A percentile compares a stretch with the other conserved stretches of the same genome.
Evolutionary conservation across 2,888 invertebrate genomes (phyloP).

Genomic region (Microplitis manilae): DNA sequence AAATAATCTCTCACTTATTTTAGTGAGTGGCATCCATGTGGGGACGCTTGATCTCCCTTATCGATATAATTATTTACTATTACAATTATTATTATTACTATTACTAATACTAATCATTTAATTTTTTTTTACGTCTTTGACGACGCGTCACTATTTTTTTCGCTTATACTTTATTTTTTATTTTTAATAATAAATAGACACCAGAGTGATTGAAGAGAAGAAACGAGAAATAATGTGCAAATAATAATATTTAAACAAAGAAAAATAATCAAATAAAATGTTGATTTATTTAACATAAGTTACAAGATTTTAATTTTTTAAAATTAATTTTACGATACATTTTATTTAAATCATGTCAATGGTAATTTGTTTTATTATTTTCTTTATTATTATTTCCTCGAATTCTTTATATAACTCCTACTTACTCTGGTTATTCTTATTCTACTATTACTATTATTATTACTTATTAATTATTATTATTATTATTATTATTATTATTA

Average conservation of each 20-base stretch:
- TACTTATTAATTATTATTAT: constrained; percentile 39
- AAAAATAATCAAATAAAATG: no score
- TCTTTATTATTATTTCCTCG: constrained; percentile 33
- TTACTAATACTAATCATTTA: constrained; percentile 2
- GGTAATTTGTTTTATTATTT: constrained; percentile 30
- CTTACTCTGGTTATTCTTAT: constrained; percentile 20
- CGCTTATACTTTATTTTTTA: constrained; percentile 42
- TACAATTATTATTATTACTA: constrained; percentile 10
- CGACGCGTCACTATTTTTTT: constrained; percentile 20
- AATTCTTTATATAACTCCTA: constrained; percentile 16
- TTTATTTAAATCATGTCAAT: constrained; percentile 17
- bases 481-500: constrained; percentile 45
- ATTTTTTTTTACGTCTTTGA: not conserved
- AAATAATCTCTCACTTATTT: not conserved
- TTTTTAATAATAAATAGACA: constrained; percentile 3
- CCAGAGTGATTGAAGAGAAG: not conserved
- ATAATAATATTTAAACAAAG: not conserved
- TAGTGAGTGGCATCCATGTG: constrained; percentile 1
- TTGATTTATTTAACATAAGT: no score
- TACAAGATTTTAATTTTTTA: not conserved
- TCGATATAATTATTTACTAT: not conserved
- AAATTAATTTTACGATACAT: not conserved
- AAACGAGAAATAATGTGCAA: constrained; percentile 4
- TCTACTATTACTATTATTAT: constrained; percentile 1
- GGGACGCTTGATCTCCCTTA: constrained; percentile 13